These are phyloP conservation scores for Cancer borealis DNA, from an alignment of 2,888 invertebrate genomes.

Conservation along the genomic window DNA sequence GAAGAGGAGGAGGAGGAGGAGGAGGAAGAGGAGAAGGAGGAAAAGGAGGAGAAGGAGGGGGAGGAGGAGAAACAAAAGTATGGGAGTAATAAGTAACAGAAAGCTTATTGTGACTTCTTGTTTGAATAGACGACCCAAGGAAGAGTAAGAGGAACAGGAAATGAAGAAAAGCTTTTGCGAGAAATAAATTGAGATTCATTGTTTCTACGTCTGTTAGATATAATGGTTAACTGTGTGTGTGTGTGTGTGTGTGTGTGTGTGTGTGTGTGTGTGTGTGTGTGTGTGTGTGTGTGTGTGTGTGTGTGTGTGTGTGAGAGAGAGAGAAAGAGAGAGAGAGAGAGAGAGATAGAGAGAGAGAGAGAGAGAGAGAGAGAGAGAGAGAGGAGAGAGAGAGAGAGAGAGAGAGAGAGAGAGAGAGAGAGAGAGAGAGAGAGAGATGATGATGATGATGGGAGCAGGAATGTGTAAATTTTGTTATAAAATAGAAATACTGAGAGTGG, in stretches of 20 bases:
- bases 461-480: background rate
- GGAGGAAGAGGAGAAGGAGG: background rate
- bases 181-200: no score
- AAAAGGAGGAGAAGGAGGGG: background rate
- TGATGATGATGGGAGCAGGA: background rate
- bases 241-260: background rate
- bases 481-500: background rate
- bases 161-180: no score
- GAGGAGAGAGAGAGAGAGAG: conserved; percentile 50
- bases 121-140: no score
- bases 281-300: no score
- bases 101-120: background rate
- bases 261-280: background rate
- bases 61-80: background rate
- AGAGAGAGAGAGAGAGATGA: background rate
- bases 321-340: conserved; percentile 48
- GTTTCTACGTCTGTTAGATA: background rate
- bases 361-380: background rate
- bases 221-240: background rate
- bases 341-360: background rate
- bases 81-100: background rate
- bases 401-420: conserved; percentile 14
- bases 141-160: no score
- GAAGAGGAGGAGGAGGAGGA: background rate
- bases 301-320: background rate